phyloP scores from a whole-genome alignment of 2,888 invertebrate genomes.

The Rotaria macrura region DNA sequence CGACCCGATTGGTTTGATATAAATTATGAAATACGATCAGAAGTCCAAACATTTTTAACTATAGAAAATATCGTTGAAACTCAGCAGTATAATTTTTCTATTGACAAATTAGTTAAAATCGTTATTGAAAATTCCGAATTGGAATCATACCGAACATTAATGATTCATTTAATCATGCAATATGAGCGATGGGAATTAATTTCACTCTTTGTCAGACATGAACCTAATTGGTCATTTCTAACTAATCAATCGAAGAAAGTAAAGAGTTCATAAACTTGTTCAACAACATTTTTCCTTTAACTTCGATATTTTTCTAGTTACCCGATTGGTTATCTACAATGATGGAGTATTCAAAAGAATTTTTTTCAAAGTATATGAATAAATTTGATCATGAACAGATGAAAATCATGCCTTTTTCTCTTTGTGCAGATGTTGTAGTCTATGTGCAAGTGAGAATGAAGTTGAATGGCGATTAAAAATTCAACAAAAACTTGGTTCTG shows the following conservation, averaged over 20 bases:
- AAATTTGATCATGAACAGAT: neutral
- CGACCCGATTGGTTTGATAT: conserved; percentile 1
- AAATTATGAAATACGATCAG: neutral
- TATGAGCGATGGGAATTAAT: neutral
- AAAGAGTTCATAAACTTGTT: neutral
- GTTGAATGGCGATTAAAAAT: neutral
- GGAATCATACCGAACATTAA: neutral
- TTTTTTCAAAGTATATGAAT: neutral
- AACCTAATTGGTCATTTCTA: neutral
- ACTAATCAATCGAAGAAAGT: neutral
- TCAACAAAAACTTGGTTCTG: neutral
- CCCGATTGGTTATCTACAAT: neutral
- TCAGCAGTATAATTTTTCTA: neutral
- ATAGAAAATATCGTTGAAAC: neutral
- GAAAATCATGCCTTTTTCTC: too few relatives aligned
- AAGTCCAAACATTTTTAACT: neutral
- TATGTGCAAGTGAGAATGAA: neutral
- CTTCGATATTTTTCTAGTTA: neutral
- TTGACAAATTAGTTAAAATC: neutral
- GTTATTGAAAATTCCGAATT: neutral
- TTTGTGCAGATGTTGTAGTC: neutral
- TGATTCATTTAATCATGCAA: neutral
- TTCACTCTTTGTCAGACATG: neutral
- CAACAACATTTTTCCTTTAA: neutral
- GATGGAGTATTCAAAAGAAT: neutral